Evolutionary conservation across 2,113 vertebrate genomes (phyloP), one percentile per base, ranked within the genome.

Genomic region (Daubentonia madagascariensis): DNA sequence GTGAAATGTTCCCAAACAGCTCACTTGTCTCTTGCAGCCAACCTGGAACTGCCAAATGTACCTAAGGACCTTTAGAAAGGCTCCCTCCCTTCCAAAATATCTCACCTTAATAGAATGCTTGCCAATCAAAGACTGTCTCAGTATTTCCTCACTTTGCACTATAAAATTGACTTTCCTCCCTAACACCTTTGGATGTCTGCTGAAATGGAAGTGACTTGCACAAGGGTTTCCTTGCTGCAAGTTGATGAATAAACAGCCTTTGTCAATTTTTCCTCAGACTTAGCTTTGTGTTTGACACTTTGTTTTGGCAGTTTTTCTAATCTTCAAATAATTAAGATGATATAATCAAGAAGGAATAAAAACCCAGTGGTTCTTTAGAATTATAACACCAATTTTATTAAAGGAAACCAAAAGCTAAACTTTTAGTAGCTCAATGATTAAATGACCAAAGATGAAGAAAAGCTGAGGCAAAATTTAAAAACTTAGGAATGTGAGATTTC

Each of bases 281-380:
- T 88, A 75, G 22, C 54, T 97, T 96, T 85, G 37, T 70, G 48
- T 91, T 94, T 96, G 75, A 90, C 35, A 67, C 70, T 73, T 79
- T 80, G 75, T 92, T 94, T 95, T 81, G 86, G 92, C 84, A 96
- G 50, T 52, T 96, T 92, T 84, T 96, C 65, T 91, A 89, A 73
- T 76, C 13, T 76, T 90, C 52, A 95, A 94, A 95, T 94, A 97
- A 87, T 68, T 96, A 91, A 95, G 67, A 95, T 95, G 59, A 95
- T 79, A 85, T 25, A 85, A 81, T 40, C 84, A 52, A 65, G 48
- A 91, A 85, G 30, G 30, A 97, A 75, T 88, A 88, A 95, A 93
- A 92, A 88, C 43, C 4, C 59, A n/a, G 35, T 70, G 30, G 23
- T 81, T 87, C 59, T 59, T 85, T 85, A 50, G 23, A 76, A 85